These are phyloP conservation scores for Oreochromis niloticus DNA, from an alignment of 2,113 vertebrate genomes.

Conservation along the genomic window DNA sequence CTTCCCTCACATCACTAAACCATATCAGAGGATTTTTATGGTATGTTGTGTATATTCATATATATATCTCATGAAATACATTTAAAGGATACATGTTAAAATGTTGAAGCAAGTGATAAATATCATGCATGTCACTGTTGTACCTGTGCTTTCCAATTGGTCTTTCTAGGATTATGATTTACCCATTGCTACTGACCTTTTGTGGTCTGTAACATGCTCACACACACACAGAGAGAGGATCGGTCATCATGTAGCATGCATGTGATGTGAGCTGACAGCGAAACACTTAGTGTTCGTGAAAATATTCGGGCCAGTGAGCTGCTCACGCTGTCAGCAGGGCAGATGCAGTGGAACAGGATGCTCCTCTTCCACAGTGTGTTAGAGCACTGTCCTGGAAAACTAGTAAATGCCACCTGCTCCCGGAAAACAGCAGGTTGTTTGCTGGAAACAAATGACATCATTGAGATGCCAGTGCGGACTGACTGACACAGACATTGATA, in stretches of 20 bases:
- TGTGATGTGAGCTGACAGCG: constrained; percentile 63
- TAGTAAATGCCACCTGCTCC: not conserved
- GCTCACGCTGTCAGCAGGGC: constrained; percentile 27
- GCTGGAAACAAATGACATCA: constrained; percentile 36
- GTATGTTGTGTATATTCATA: not conserved
- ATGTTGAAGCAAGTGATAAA: not conserved
- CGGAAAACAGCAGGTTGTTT: not conserved
- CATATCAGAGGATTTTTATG: constrained; percentile 1
- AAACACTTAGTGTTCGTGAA: constrained; percentile 51
- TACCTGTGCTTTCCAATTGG: not conserved
- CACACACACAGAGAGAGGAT: not conserved
- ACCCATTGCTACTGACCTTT: not conserved
- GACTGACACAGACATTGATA: not conserved
- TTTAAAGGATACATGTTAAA: not conserved
- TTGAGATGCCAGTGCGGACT: not conserved
- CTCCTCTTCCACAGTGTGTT: constrained; percentile 1
- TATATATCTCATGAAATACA: not conserved
- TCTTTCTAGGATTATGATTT: constrained; percentile 2
- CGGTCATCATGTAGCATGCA: constrained; percentile 37
- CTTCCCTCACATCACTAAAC: not conserved
- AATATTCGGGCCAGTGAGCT: constrained; percentile 63
- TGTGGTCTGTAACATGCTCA: not conserved
- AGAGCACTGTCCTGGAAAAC: constrained; percentile 25
- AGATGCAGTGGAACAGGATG: constrained; percentile 42
- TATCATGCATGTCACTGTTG: not conserved